These are phyloP conservation scores for Gasterosteus nipponicus DNA, from an alignment of 2,113 vertebrate genomes.

Conservation along the genomic window DNA sequence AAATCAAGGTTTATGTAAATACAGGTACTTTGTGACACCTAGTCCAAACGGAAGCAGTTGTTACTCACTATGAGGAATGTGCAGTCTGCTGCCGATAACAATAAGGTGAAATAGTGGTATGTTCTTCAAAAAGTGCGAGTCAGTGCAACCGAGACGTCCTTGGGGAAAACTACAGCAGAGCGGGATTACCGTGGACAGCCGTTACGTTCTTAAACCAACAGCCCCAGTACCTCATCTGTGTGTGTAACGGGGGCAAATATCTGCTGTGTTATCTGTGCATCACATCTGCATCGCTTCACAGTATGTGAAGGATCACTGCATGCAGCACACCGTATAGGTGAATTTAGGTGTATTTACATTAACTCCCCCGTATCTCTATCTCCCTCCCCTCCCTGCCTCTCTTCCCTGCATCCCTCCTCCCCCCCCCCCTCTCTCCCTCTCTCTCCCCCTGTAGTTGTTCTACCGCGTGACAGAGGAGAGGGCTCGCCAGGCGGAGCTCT, in stretches of 20 bases:
- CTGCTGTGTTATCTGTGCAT: constrained; percentile 22
- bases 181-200: too few relatives aligned
- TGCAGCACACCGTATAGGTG: constrained; percentile 42
- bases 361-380: constrained; percentile 56
- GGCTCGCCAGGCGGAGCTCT: constrained; percentile 93
- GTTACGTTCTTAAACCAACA: not conserved
- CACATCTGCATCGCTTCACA: constrained; percentile 11
- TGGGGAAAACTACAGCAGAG: not conserved
- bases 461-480: constrained; percentile 96
- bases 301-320: constrained; percentile 52
- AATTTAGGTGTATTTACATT: constrained; percentile 63
- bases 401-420: constrained; percentile 19
- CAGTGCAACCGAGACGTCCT: not conserved
- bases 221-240: not conserved
- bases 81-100: not conserved
- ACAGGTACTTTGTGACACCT: not conserved
- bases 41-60: not conserved
- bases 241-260: not conserved
- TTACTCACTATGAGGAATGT: not conserved
- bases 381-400: constrained; percentile 16
- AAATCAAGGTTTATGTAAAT: not conserved
- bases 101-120: not conserved
- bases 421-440: constrained; percentile 39
- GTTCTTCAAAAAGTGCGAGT: not conserved
- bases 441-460: constrained; percentile 85